These are phyloP conservation scores for Theodoxus fluviatilis DNA, from an alignment of 2,888 invertebrate species.

Conservation along the genomic window DNA sequence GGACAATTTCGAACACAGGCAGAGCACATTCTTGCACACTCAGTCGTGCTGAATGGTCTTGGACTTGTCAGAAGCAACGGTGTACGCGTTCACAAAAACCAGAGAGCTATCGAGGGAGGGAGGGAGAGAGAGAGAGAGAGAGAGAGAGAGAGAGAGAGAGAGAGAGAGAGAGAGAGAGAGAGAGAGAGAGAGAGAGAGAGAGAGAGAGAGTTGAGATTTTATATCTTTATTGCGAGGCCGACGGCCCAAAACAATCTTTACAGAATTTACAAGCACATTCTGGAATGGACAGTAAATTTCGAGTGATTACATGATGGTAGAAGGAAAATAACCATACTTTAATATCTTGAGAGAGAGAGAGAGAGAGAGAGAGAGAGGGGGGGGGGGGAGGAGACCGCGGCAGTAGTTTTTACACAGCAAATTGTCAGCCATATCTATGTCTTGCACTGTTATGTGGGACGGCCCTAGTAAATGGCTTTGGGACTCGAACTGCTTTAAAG, in stretches of 20 bases:
- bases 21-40: neutral
- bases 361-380: constrained; percentile 15
- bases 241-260: too few species aligned
- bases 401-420: neutral
- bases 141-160: constrained; percentile 20
- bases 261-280: too few species aligned
- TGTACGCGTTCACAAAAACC: too few species aligned
- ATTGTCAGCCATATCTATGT: too few species aligned
- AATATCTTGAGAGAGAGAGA: neutral
- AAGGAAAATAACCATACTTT: neutral
- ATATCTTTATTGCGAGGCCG: neutral
- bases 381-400: neutral
- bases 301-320: too few species aligned
- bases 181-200: constrained; percentile 20
- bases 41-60: neutral
- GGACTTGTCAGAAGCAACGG: neutral
- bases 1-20: too few species aligned
- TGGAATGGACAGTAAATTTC: too few species aligned
- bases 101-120: neutral
- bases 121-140: constrained; percentile 21
- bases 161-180: neutral
- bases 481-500: too few species aligned
- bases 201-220: neutral
- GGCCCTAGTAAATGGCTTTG: too few species aligned
- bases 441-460: too few species aligned